Base-by-base conservation (phyloP, 2,888 invertebrate species). In the Epiperipatus broadwayi region DNA sequence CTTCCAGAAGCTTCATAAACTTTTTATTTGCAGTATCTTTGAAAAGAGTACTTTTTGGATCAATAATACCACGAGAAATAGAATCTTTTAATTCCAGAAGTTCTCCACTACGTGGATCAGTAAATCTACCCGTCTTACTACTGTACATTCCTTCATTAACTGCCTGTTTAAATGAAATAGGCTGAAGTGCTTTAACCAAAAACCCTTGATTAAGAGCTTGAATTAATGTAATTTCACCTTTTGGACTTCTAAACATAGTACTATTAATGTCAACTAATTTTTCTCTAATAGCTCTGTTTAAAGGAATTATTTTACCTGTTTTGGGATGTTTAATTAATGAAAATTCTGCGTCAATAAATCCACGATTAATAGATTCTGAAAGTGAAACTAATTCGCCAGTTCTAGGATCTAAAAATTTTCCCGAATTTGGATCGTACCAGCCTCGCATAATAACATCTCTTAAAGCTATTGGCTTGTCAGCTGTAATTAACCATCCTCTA, bases 91-190 rank as follows among this genome's bases (percentile, higher is more conserved):
- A 75, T 46, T 75, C 72, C 43, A 84, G 60, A 54, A 76, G 74
- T 56, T 78, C 78, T 49, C 74, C 73, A n/a, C 74, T 76, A 50
- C 72, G 69, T 2, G 79, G 75, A 55, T 78, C 77, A 25, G 74
- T 74, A 53, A 83, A 78, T 52, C 77, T 73, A 33, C 85, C 84
- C 22, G 77, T 74, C 49, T 72, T 70, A 0, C 78, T 75, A 63
- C 89, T 81, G 53, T 84, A 85, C 45, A 79, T 71, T n/a, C 84
- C 84, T 60, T 79, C 77, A 52, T 78, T 78, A n/a, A 87, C 75
- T 2, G 85, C 85, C 61, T 84, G 83, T 1, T 80, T 78, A 20
- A 85, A 64, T 43, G 79, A 79, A 45, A 81, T 72, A 56, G 77
- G 78, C 37, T 75, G 72, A 55, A 80, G 78, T 28, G 79, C 75